Evolutionary conservation across 2,113 vertebrate species (phyloP).

Genomic region (Planiliza haematocheilus): DNA sequence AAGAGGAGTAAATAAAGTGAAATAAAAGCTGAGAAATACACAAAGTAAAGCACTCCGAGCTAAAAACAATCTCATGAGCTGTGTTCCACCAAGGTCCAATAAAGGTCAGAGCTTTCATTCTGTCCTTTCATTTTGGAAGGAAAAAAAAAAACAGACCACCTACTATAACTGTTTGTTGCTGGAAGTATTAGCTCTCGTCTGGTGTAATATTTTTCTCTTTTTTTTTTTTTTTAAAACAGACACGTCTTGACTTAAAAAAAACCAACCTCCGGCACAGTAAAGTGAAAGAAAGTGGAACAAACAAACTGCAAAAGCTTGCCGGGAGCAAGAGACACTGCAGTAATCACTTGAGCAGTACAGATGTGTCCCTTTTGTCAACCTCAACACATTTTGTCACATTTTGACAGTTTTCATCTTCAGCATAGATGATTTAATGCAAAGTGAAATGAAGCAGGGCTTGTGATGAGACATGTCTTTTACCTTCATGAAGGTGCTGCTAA

Average conservation of each 20-base stretch:
- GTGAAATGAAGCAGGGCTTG: constrained; percentile 7
- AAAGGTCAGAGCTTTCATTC: constrained; percentile 70
- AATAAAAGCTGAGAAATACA: constrained; percentile 56
- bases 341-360: constrained; percentile 21
- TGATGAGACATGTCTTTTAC: too few species aligned
- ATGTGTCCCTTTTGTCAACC: constrained; percentile 11
- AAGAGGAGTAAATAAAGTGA: constrained; percentile 56
- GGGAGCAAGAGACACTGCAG: constrained; percentile 29
- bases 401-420: constrained; percentile 17
- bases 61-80: constrained; percentile 64
- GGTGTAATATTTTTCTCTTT: constrained; percentile 15
- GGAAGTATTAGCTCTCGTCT: constrained; percentile 59
- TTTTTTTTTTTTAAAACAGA: constrained; percentile 16
- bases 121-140: constrained; percentile 54
- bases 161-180: constrained; percentile 49
- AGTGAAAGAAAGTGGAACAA: constrained; percentile 34
- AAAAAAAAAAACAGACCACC: constrained; percentile 46
- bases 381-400: constrained; percentile 10
- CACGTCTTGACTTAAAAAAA: constrained; percentile 27
- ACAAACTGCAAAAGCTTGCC: constrained; percentile 24
- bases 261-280: not conserved
- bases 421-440: not conserved
- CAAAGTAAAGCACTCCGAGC: constrained; percentile 59
- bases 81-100: constrained; percentile 22
- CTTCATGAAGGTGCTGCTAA: not conserved